Percentiles rank a stretch among this genome's conserved stretches.
Conservation (phyloP, 2,797 vertebrate species). For the Pangasius macronema region DNA sequence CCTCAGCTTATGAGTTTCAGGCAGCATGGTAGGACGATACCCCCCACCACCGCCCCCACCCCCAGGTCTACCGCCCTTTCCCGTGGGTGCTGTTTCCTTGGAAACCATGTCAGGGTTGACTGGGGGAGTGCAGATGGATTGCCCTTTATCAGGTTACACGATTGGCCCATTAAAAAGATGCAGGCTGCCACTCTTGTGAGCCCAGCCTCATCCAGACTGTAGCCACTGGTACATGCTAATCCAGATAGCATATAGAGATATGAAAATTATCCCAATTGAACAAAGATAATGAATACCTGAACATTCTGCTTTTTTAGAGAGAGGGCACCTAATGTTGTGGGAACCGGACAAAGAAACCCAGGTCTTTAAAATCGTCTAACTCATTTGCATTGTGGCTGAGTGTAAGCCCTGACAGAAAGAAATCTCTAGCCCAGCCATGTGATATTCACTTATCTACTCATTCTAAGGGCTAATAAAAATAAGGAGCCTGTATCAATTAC, state of each 20-base stretch:
- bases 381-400: background rate
- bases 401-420: background rate
- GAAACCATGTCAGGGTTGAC: slow-evolving; percentile 84
- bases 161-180: slow-evolving; percentile 72
- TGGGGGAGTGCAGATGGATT: slow-evolving; percentile 78
- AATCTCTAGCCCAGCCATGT: background rate
- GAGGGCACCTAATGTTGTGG: background rate
- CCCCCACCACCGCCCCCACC: slow-evolving; percentile 68
- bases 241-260: slow-evolving; percentile 70
- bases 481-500: background rate
- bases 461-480: background rate
- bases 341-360: background rate
- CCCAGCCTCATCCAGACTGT: slow-evolving; percentile 66
- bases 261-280: slow-evolving; percentile 68
- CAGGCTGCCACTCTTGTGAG: slow-evolving; percentile 62
- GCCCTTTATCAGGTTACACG: slow-evolving; percentile 80
- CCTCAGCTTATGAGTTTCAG: slow-evolving; percentile 58
- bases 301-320: background rate
- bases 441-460: background rate
- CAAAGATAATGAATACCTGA: slow-evolving; percentile 65
- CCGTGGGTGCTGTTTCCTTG: slow-evolving; percentile 79
- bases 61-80: slow-evolving; percentile 72
- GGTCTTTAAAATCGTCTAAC: background rate
- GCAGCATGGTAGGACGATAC: slow-evolving; percentile 72
- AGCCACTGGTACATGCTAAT: slow-evolving; percentile 68